Evolutionary conservation across 2,113 vertebrate genomes (phyloP).

Genomic region (Epinephelus lanceolatus): DNA sequence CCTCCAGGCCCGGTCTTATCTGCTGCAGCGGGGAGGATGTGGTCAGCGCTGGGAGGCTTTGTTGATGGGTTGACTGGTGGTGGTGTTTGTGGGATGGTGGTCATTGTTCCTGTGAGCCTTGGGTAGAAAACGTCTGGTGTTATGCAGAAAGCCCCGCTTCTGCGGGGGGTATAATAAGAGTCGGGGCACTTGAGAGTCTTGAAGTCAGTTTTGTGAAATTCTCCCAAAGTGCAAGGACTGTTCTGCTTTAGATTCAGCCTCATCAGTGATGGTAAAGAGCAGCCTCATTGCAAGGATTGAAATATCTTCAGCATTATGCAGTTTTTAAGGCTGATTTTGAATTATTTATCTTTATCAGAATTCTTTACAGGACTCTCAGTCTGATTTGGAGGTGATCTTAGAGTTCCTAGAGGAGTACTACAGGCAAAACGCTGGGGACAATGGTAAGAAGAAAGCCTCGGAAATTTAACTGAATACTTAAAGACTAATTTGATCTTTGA

Average conservation of each 20-base stretch:
- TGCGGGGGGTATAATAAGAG: constrained; percentile 72
- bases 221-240: constrained; percentile 40
- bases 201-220: constrained; percentile 54
- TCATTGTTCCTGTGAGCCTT: constrained; percentile 75
- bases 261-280: constrained; percentile 69
- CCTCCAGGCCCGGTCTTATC: constrained; percentile 80
- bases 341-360: constrained; percentile 41
- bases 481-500: not conserved
- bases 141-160: constrained; percentile 50
- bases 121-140: constrained; percentile 56
- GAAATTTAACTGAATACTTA: not conserved
- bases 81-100: constrained; percentile 71
- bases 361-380: constrained; percentile 74
- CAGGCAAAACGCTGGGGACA: constrained; percentile 68
- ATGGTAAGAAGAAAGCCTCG: constrained; percentile 44
- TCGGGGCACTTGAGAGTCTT: constrained; percentile 14
- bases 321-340: not conserved
- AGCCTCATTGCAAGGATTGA: not conserved
- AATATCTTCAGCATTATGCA: not conserved
- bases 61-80: constrained; percentile 70
- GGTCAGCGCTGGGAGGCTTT: constrained; percentile 79
- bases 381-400: constrained; percentile 86
- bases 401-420: constrained; percentile 86
- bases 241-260: constrained; percentile 8
- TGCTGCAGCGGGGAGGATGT: constrained; percentile 84